Conservation (phyloP, 2,888 invertebrate species). For the Willowsia nigromaculata region DNA sequence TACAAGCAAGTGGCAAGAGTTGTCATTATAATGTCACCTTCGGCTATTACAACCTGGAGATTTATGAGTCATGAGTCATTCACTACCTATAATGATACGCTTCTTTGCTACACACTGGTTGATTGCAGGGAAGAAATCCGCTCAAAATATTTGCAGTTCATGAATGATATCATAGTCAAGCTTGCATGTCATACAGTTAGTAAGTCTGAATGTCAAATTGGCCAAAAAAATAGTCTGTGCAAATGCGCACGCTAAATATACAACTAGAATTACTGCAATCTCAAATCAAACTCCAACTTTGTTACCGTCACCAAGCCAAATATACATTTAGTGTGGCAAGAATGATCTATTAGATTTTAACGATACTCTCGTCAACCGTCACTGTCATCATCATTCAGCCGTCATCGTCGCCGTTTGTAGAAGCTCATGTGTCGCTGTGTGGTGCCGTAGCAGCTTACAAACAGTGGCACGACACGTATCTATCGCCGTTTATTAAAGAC, state of each 20-base stretch:
- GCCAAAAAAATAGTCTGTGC: too few relatives aligned
- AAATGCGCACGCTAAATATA: too few relatives aligned
- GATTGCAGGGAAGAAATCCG: too few relatives aligned
- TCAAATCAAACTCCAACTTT: too few relatives aligned
- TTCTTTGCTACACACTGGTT: too few relatives aligned
- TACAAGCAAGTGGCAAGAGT: background rate
- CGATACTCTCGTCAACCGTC: background rate
- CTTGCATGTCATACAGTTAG: too few relatives aligned
- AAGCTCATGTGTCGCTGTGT: background rate
- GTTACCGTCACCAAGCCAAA: background rate
- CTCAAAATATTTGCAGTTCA: too few relatives aligned
- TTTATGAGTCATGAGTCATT: background rate
- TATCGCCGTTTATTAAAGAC: constrained; percentile 8
- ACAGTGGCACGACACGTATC: too few relatives aligned
- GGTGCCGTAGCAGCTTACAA: too few relatives aligned
- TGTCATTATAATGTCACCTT: constrained; percentile 28
- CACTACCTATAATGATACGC: background rate
- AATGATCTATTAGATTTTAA: background rate
- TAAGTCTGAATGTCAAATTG: too few relatives aligned
- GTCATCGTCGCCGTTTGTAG: background rate
- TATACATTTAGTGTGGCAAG: background rate
- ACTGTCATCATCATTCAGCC: background rate
- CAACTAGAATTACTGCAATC: too few relatives aligned
- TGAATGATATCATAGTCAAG: too few relatives aligned
- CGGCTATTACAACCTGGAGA: background rate